Evolutionary conservation across 23 tunicate genomes (phyloP).

Genomic region (Trididemnum miniatum): DNA sequence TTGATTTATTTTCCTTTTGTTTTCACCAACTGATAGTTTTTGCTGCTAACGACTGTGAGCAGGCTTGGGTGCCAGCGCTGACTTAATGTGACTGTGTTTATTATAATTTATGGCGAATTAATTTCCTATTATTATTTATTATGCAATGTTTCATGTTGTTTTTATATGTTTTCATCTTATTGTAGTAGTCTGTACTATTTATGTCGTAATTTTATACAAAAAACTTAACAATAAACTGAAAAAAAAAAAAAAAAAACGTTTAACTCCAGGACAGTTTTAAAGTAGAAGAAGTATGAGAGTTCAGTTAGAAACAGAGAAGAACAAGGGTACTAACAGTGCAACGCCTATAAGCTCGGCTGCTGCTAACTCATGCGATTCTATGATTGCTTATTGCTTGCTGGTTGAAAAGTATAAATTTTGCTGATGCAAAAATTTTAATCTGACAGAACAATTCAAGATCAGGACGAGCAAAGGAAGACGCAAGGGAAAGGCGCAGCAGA

Average conservation of each 20-base stretch:
- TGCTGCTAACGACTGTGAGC: background rate
- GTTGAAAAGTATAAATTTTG: background rate
- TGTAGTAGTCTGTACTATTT: conserved; percentile 17
- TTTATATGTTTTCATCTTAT: background rate
- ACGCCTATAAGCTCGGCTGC: too few species aligned
- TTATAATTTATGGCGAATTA: background rate
- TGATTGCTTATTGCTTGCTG: background rate
- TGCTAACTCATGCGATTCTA: background rate
- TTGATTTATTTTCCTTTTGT: too few species aligned
- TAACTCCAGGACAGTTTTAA: background rate
- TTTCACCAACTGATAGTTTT: background rate
- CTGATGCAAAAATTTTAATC: background rate
- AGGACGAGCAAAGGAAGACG: background rate
- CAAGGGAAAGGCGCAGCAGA: background rate
- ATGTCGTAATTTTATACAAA: conserved; percentile 17
- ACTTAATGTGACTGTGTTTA: background rate
- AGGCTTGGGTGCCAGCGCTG: background rate
- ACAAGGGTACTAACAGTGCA: too few species aligned
- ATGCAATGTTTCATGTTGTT: conserved; percentile 3
- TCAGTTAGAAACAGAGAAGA: background rate
- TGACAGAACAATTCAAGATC: conserved; percentile 4
- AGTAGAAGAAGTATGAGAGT: background rate
- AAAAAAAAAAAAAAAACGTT: conserved; percentile 3
- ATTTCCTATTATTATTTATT: conserved; percentile 9
- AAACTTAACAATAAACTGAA: conserved; percentile 11